Evolutionary conservation across 2,797 vertebrate species (phyloP).

Genomic region (Xyrichtys novacula): DNA sequence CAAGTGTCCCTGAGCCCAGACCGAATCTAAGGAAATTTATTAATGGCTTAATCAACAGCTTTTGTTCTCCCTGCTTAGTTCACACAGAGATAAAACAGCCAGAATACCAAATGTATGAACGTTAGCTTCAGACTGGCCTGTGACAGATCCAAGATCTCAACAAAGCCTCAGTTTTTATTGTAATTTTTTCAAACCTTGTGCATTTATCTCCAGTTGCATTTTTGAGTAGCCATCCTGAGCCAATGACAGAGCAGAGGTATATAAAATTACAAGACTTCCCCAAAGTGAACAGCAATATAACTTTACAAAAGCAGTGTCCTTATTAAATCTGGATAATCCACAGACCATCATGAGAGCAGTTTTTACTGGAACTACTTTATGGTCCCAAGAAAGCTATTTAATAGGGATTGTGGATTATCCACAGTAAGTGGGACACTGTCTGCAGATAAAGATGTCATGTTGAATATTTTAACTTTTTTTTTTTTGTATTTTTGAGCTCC

Average conservation of each 20-base stretch:
- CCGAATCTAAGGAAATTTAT: too few relatives aligned
- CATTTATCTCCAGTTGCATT: not conserved
- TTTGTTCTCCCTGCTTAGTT: too few relatives aligned
- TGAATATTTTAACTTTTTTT: slow-evolving; percentile 5
- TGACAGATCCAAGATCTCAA: too few relatives aligned
- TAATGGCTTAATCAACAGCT: too few relatives aligned
- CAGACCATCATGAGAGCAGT: slow-evolving; percentile 16
- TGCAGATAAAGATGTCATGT: slow-evolving; percentile 9
- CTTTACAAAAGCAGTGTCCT: slow-evolving; percentile 4
- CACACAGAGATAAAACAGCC: too few relatives aligned
- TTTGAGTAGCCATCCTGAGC: not conserved
- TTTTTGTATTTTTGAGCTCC: not conserved
- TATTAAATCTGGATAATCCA: slow-evolving; percentile 32
- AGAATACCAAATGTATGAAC: too few relatives aligned
- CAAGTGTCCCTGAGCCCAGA: too few relatives aligned
- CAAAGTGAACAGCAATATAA: slow-evolving; percentile 1
- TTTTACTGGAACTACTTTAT: slow-evolving; percentile 18
- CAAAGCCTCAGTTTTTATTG: too few relatives aligned
- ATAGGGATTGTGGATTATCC: slow-evolving; percentile 24
- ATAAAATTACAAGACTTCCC: not conserved
- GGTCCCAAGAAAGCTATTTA: slow-evolving; percentile 21
- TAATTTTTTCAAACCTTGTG: too few relatives aligned
- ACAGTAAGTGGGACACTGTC: slow-evolving; percentile 30
- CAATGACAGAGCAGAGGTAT: not conserved
- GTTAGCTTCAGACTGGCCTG: too few relatives aligned